Evolutionary conservation across 2,113 vertebrate genomes (phyloP).

Genomic region (Balaeniceps rex): DNA sequence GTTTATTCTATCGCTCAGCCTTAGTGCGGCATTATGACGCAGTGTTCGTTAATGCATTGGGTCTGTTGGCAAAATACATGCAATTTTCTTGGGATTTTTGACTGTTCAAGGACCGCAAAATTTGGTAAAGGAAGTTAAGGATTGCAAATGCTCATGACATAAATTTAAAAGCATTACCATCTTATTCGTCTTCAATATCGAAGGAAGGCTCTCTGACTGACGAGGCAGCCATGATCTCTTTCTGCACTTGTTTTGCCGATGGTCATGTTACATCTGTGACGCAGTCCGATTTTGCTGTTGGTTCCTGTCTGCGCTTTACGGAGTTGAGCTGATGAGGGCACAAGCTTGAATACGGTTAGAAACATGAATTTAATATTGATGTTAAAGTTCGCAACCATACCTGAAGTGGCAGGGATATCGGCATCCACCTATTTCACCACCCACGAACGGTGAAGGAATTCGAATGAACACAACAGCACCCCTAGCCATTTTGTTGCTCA

Average conservation of each 20-base stretch:
- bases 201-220: not conserved
- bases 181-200: not conserved
- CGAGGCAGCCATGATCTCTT: slow-evolving; percentile 26
- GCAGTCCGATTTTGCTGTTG: slow-evolving; percentile 52
- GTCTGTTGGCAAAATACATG: not conserved
- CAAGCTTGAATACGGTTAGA: not conserved
- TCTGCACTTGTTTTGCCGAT: slow-evolving; percentile 28
- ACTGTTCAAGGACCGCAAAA: not conserved
- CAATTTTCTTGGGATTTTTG: not conserved
- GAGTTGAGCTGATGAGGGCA: slow-evolving; percentile 19
- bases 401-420: not conserved
- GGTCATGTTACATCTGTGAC: slow-evolving; percentile 64
- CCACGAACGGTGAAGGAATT: not conserved
- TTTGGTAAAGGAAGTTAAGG: not conserved
- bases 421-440: not conserved
- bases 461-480: not conserved
- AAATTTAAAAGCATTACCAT: not conserved
- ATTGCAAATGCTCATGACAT: not conserved
- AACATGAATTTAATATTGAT: not conserved
- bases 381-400: not conserved
- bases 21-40: slow-evolving; percentile 24
- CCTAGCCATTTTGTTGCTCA: slow-evolving; percentile 46
- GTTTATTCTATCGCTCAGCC: not conserved
- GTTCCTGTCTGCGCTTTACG: not conserved
- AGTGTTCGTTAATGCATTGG: not conserved